Evolutionary conservation across 2,113 vertebrate species (phyloP).

Genomic region (Pedionomus torquatus): DNA sequence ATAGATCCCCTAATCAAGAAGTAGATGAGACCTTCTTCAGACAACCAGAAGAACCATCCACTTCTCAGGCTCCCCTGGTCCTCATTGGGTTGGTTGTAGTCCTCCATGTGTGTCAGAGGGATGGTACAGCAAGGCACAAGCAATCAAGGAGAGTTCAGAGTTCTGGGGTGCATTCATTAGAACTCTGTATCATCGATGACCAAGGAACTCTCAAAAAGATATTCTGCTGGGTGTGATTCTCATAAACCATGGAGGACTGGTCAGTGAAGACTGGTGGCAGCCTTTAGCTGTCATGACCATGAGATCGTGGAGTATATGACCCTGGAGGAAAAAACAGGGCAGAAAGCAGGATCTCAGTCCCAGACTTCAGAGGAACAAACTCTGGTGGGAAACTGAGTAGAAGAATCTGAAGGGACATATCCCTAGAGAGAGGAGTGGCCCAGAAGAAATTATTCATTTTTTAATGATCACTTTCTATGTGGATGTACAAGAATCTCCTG

Average conservation of each 20-base stretch:
- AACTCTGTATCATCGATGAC: neutral
- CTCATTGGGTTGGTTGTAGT: neutral
- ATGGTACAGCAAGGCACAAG: neutral
- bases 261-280: neutral
- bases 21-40: neutral
- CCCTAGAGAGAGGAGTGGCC: too few species aligned
- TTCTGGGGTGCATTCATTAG: neutral
- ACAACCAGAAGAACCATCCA: neutral
- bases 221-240: neutral
- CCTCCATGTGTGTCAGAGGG: neutral
- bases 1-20: neutral
- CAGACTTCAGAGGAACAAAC: neutral
- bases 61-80: neutral
- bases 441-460: neutral
- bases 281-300: neutral
- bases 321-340: neutral
- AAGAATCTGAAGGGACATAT: neutral
- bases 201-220: neutral
- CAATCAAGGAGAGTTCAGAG: neutral
- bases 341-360: neutral
- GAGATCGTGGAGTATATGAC: neutral
- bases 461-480: accelerated
- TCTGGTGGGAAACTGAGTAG: neutral
- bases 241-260: neutral
- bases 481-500: too few species aligned